These are phyloP conservation scores for Platygyra sinensis DNA, from an alignment of 64 coral and sea anemone genomes.

Conservation along the genomic window DNA sequence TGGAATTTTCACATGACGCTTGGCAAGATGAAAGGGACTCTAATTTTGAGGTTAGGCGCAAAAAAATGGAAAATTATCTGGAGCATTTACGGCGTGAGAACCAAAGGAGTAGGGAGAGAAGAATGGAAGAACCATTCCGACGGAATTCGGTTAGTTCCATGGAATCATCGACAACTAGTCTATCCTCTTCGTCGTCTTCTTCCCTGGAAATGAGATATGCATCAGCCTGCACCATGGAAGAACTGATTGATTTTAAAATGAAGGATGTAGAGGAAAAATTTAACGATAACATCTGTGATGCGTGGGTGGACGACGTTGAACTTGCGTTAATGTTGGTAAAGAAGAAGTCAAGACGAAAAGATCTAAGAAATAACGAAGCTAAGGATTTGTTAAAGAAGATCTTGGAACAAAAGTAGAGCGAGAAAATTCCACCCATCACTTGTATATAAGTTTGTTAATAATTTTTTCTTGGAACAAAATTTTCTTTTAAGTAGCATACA, in stretches of 20 bases:
- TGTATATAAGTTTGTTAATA: too few species aligned
- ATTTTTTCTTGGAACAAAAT: too few species aligned
- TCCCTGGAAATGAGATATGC: not conserved
- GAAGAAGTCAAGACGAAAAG: not conserved
- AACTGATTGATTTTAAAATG: constrained; percentile 17
- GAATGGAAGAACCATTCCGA: not conserved
- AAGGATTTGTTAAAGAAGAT: not conserved
- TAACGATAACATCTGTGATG: not conserved
- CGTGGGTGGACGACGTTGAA: constrained; percentile 8
- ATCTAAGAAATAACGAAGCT: not conserved
- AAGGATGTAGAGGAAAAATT: constrained; percentile 1
- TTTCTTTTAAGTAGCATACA: too few species aligned
- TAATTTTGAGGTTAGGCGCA: not conserved
- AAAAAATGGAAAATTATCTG: constrained; percentile 4
- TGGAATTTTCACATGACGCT: not conserved
- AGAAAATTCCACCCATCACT: not conserved
- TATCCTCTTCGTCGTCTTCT: not conserved
- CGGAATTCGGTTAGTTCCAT: not conserved
- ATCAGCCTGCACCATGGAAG: not conserved
- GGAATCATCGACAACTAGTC: not conserved
- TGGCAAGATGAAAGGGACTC: not conserved
- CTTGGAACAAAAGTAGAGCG: constrained; percentile 2
- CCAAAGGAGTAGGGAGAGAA: too few species aligned
- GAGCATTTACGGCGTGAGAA: not conserved
- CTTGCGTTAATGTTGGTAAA: constrained; percentile 1